Evolutionary conservation across 2,113 vertebrate species (phyloP), one percentile per base, ranked within the genome.

Genomic region (Boulengeromyrus knoepffleri): DNA sequence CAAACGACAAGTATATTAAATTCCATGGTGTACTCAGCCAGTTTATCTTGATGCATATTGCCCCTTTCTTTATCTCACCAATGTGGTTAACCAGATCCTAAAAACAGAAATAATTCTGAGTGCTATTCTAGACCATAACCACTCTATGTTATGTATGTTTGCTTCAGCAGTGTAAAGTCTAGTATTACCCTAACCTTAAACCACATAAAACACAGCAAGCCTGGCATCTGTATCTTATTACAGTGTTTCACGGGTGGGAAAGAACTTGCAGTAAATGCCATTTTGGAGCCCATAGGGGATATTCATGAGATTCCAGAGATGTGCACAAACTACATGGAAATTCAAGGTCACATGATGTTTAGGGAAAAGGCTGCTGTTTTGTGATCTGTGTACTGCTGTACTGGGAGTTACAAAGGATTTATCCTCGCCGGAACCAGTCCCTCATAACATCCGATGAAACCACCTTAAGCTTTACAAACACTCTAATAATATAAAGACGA

Each of bases 401-500:
- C 21, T 84, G 80, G 39, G 17, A 46, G 39, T 19, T n/a, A 84
- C 80, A 39, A 39, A 77, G 70, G 42, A 46, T n/a, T 42, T 4
- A 46, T n/a, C 3, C 42, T 5, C 3, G 45, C 10, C 9, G 8
- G 42, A 85, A 24, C 45, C 46, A 13, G 45, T 24, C 46, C 9
- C 19, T n/a, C 45, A 46, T 12, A 47, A 85, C 46, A 47, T 9
- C 21, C 3, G 10, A 47, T n/a, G 3, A n/a, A 85, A 85, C 77
- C 19, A 45, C 7, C 31, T 83, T 85, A 39, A 80, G 39, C 31
- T 85, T 85, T 21, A 52, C 27, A 87, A 50, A 56, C 50, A 87
- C 27, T 52, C 49, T 27, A 52, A 87, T 87, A 9, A 87, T 31
- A 39, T 36, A 90, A 47, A 74, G 36, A 88, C 91, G 89, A 90